Conservation (phyloP, 2,797 vertebrate species). For the Rachycentron canadum region DNA sequence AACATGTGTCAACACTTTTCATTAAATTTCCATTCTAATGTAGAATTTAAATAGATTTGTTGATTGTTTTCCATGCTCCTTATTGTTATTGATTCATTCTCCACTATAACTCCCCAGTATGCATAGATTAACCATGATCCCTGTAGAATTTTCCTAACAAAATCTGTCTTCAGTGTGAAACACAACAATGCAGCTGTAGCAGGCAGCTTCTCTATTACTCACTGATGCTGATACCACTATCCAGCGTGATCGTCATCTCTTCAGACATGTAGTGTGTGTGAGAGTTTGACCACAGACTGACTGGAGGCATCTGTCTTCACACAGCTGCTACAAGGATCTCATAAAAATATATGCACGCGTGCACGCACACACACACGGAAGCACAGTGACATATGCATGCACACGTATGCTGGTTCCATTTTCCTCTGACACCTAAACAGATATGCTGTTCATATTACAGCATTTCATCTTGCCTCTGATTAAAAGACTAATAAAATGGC, state of each 20-base stretch:
- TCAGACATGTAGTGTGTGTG: conserved; percentile 35
- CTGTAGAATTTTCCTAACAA: background rate
- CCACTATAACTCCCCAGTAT: background rate
- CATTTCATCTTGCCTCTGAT: conserved; percentile 34
- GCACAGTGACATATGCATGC: background rate
- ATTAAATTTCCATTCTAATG: background rate
- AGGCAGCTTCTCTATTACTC: conserved; percentile 12
- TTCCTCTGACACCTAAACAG: conserved; percentile 7
- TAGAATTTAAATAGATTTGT: background rate
- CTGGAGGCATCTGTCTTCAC: conserved; percentile 45
- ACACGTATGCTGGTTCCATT: conserved; percentile 12
- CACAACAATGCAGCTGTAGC: background rate
- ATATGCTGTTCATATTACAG: conserved; percentile 11
- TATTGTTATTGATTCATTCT: background rate
- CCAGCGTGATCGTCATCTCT: conserved; percentile 22
- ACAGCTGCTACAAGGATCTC: conserved; percentile 44
- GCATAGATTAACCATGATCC: conserved; percentile 1
- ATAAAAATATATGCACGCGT: conserved; percentile 16
- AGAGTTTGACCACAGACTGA: conserved; percentile 43
- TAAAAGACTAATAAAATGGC: conserved; percentile 33
- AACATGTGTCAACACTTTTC: background rate
- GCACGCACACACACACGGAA: conserved; percentile 14
- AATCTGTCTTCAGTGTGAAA: background rate
- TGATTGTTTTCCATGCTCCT: background rate
- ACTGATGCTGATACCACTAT: background rate